A percentile compares a stretch with the other conserved stretches of the same genome.
Conservation (phyloP, 1,140 invertebrate genomes). For the Papilio polytes region DNA sequence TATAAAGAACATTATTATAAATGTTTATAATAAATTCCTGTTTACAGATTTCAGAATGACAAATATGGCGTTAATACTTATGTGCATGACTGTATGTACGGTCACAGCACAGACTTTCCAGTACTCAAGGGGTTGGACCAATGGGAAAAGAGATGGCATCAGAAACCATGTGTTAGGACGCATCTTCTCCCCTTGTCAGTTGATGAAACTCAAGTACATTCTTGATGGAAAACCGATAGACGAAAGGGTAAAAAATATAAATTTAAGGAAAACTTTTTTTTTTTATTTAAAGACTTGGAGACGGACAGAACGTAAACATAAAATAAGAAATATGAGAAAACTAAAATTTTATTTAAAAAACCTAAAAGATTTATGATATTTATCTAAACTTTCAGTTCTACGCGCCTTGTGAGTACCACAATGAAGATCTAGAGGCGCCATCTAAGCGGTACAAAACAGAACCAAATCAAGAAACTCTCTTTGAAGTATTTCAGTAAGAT, state of each 20-base stretch:
- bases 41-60: conserved; percentile 52
- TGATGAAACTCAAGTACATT: conserved; percentile 82
- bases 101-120: conserved; percentile 87
- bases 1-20: too few species aligned
- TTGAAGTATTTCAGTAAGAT: conserved; percentile 54
- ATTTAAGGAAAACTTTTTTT: too few species aligned
- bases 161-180: conserved; percentile 64
- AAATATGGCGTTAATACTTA: conserved; percentile 60
- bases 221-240: conserved; percentile 79
- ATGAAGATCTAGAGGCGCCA: conserved; percentile 41
- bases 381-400: conserved; percentile 51
- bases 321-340: too few species aligned
- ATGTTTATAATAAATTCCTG: not conserved
- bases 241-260: conserved; percentile 66
- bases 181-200: conserved; percentile 77
- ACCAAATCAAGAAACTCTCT: conserved; percentile 47
- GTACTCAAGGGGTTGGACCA: conserved; percentile 90
- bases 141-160: conserved; percentile 85
- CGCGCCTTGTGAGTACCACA: conserved; percentile 61
- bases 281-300: too few species aligned
- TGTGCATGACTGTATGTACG: conserved; percentile 62
- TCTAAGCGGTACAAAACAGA: conserved; percentile 53
- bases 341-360: too few species aligned
- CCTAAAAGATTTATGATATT: too few species aligned
- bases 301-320: too few species aligned